Percentiles rank a stretch among this genome's conserved stretches.
Conservation (phyloP, 1,140 invertebrate species). For the Brachionus plicatilis region DNA sequence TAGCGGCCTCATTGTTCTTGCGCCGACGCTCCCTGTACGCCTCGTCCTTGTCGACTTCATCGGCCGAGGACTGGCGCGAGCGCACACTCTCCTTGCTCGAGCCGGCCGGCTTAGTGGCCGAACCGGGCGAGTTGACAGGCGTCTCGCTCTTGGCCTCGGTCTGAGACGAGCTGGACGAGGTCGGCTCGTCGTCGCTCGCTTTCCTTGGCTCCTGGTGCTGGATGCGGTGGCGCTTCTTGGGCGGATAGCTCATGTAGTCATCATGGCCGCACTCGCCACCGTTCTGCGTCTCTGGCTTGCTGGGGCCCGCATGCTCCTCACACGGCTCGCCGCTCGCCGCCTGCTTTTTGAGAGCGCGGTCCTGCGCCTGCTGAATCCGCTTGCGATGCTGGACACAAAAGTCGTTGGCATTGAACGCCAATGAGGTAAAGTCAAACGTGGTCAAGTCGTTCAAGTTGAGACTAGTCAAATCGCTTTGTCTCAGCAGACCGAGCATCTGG, state of each 20-base stretch:
- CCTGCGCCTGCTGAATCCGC: slow-evolving; percentile 39
- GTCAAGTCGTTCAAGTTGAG: slow-evolving; percentile 6
- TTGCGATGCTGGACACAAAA: slow-evolving; percentile 28
- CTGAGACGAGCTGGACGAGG: background rate
- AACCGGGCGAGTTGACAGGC: background rate
- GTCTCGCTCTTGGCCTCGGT: background rate
- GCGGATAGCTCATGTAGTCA: slow-evolving; percentile 20
- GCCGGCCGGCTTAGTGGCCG: background rate
- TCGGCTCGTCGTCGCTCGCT: background rate
- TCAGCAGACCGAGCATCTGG: background rate
- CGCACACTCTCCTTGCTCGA: background rate
- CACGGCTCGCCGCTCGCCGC: background rate
- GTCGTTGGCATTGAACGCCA: slow-evolving; percentile 34
- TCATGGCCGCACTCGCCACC: background rate
- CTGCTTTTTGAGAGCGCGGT: slow-evolving; percentile 12
- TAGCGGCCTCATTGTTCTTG: slow-evolving; percentile 92
- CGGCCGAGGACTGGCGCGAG: background rate
- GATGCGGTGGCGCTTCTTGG: slow-evolving; percentile 23
- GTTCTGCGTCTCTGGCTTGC: background rate
- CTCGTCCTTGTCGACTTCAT: slow-evolving; percentile 63
- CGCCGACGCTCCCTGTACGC: slow-evolving; percentile 77
- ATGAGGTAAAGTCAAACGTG: background rate
- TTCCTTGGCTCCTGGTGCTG: background rate
- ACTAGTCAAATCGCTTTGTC: background rate
- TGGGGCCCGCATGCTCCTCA: background rate